These are phyloP conservation scores for Ephydatia muelleri DNA, from an alignment of 37 sponge, comb jelly and placozoan genomes.

Conservation along the genomic window DNA sequence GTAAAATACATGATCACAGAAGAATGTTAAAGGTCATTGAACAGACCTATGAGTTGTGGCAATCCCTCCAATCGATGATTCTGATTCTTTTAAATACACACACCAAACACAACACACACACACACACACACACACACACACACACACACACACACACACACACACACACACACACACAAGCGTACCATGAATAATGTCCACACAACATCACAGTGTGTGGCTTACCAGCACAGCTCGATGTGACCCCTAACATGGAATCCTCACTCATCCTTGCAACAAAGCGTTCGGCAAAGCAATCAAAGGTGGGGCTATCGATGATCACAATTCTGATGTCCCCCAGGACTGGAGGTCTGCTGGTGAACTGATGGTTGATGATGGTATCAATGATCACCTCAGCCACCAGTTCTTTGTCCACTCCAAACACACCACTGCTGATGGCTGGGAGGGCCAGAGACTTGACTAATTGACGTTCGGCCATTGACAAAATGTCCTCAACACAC, in stretches of 20 bases:
- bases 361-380: constrained; percentile 34
- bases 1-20: background rate
- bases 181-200: too few relatives aligned
- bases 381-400: constrained; percentile 32
- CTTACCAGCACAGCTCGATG: background rate
- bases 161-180: background rate
- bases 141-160: background rate
- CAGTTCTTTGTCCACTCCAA: constrained; percentile 52
- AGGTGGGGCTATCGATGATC: constrained; percentile 63
- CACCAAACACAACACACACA: background rate
- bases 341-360: constrained; percentile 20
- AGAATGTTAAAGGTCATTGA: background rate
- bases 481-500: constrained; percentile 24
- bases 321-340: constrained; percentile 75
- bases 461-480: constrained; percentile 23
- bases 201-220: too few relatives aligned
- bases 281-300: constrained; percentile 19
- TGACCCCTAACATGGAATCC: background rate
- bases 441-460: constrained; percentile 67
- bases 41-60: background rate
- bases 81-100: background rate
- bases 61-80: background rate
- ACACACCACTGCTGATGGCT: constrained; percentile 75
- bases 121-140: background rate
- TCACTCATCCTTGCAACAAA: background rate